Conservation (phyloP, 2,797 vertebrate species). For the Argentina silus region DNA sequence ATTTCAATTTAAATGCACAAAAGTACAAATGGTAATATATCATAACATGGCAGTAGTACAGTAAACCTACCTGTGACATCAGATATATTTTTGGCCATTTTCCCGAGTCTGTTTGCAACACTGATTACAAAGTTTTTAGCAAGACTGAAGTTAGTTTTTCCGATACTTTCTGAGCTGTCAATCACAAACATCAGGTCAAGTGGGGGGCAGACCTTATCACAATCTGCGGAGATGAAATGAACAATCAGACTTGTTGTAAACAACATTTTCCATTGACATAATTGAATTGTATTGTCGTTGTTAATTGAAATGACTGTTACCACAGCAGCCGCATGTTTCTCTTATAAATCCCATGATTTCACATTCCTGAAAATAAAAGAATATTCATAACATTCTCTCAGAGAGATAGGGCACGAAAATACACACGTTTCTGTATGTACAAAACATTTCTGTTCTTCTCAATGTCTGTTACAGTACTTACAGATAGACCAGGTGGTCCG, state of each 20-base stretch:
- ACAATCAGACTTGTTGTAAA: not conserved
- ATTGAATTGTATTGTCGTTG: not conserved
- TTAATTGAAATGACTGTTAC: slow-evolving; percentile 27
- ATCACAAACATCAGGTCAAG: slow-evolving; percentile 56
- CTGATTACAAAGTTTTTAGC: slow-evolving; percentile 56
- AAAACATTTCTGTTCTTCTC: not conserved
- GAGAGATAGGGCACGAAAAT: not conserved
- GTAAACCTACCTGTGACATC: slow-evolving; percentile 30
- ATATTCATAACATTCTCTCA: slow-evolving; percentile 9
- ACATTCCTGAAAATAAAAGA: slow-evolving; percentile 38
- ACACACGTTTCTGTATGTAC: not conserved
- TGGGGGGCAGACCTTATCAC: slow-evolving; percentile 43
- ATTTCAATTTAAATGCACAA: not conserved
- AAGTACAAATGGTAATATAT: not conserved
- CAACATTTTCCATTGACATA: not conserved
- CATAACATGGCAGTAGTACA: not conserved
- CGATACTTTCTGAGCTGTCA: slow-evolving; percentile 56
- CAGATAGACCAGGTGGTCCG: slow-evolving; percentile 41
- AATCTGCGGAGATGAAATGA: slow-evolving; percentile 31
- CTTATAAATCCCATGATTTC: slow-evolving; percentile 46
- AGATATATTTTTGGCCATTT: slow-evolving; percentile 37
- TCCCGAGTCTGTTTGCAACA: slow-evolving; percentile 44
- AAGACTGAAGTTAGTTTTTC: slow-evolving; percentile 53
- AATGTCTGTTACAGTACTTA: slow-evolving; percentile 16
- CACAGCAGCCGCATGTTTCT: slow-evolving; percentile 56